Percentiles rank a stretch among this genome's conserved stretches.
Evolutionary conservation across 2,888 invertebrate species (phyloP).

Genomic region (Hirtodrosophila cameraria): DNA sequence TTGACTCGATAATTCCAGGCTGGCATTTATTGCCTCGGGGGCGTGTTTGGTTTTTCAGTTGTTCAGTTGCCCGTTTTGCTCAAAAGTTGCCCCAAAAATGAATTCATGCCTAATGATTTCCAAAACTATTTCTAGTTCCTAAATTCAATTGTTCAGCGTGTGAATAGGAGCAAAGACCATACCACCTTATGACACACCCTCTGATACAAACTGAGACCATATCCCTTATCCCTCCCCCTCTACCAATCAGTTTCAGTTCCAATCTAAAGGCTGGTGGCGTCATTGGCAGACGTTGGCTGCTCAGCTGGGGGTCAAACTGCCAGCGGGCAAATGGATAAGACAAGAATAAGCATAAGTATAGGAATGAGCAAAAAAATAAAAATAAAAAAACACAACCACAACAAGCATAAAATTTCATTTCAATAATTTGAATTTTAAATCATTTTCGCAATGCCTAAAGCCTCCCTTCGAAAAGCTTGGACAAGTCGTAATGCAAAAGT

Average conservation of each 20-base stretch:
- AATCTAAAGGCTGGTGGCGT: slow-evolving; percentile 51
- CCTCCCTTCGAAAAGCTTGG: not conserved
- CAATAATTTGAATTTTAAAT: slow-evolving; percentile 57
- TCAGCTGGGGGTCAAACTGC: slow-evolving; percentile 41
- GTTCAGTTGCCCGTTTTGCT: too few species aligned
- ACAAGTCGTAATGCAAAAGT: slow-evolving; percentile 40
- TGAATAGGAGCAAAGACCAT: slow-evolving; percentile 58
- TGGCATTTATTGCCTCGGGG: slow-evolving; percentile 17
- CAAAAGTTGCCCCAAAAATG: slow-evolving; percentile 6
- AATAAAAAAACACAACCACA: slow-evolving; percentile 4
- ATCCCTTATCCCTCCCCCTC: not conserved
- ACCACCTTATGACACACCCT: slow-evolving; percentile 47
- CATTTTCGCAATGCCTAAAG: slow-evolving; percentile 11
- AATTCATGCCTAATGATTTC: slow-evolving; percentile 60
- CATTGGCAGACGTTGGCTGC: slow-evolving; percentile 36
- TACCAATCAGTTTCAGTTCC: not conserved
- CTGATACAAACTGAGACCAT: not conserved
- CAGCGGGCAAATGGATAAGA: slow-evolving; percentile 25
- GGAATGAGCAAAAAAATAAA: slow-evolving; percentile 1
- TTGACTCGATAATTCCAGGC: slow-evolving; percentile 66
- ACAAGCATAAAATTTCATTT: slow-evolving; percentile 42
- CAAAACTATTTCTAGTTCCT: slow-evolving; percentile 51
- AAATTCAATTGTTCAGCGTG: slow-evolving; percentile 72
- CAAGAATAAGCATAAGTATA: slow-evolving; percentile 2
- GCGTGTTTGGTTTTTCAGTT: slow-evolving; percentile 33